A percentile compares a stretch with the other conserved stretches of the same genome.
Evolutionary conservation across 2,888 invertebrate species (phyloP).

Genomic region (Teinopalpus imperialis): DNA sequence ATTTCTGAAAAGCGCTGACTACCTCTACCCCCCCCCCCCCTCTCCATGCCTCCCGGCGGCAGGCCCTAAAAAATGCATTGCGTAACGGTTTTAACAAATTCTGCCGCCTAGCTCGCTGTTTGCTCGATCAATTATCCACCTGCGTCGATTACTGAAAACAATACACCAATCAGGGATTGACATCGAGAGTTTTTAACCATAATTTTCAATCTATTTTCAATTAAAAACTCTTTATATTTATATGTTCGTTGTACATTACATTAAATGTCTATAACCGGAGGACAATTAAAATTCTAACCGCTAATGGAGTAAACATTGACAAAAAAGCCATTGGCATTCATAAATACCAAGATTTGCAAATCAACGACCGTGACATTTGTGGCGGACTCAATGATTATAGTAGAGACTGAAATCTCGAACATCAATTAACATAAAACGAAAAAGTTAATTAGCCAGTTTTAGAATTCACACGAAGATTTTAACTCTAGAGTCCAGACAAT

Average conservation of each 20-base stretch:
- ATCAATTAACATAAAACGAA: constrained; percentile 24
- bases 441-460: constrained; percentile 10
- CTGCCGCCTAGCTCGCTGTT: constrained; percentile 47
- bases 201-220: background rate
- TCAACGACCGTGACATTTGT: constrained; percentile 45
- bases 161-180: background rate
- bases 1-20: constrained; percentile 79
- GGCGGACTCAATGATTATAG: constrained; percentile 30
- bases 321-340: constrained; percentile 32
- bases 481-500: too few relatives aligned
- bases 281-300: constrained; percentile 14
- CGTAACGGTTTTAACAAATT: constrained; percentile 77
- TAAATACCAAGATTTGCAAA: constrained; percentile 37
- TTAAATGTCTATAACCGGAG: constrained; percentile 1
- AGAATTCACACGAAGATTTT: background rate
- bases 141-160: constrained; percentile 34
- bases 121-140: constrained; percentile 78
- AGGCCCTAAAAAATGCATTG: constrained; percentile 81
- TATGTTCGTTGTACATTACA: background rate
- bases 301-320: constrained; percentile 21
- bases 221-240: too few relatives aligned
- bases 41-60: constrained; percentile 55
- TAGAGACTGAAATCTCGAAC: constrained; percentile 29
- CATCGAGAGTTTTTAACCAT: background rate
- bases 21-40: too few relatives aligned